Percentiles rank a stretch among this genome's conserved stretches.
phyloP scores from a whole-genome alignment of 2,888 invertebrate genomes.

The Pteria penguin region DNA sequence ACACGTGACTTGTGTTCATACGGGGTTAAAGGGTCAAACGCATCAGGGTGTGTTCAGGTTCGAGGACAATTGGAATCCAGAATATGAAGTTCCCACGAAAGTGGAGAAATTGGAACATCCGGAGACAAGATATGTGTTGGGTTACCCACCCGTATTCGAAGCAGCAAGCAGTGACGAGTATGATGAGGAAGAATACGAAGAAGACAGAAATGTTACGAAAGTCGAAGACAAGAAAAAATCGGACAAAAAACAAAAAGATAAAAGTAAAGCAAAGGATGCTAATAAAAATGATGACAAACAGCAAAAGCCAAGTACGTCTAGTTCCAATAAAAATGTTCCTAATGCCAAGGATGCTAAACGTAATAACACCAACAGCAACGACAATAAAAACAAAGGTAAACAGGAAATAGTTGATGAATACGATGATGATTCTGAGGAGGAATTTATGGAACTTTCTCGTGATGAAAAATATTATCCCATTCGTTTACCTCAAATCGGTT shows the following conservation, averaged over 20 bases:
- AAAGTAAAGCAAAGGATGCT: neutral
- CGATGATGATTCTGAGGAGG: conserved; percentile 19
- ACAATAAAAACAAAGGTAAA: too few relatives aligned
- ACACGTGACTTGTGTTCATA: conserved; percentile 60
- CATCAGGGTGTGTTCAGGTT: conserved; percentile 37
- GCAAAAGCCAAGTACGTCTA: neutral
- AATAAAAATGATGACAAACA: neutral
- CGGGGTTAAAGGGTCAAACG: conserved; percentile 31
- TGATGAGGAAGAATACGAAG: conserved; percentile 10
- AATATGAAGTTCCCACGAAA: conserved; percentile 13
- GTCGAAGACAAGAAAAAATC: neutral
- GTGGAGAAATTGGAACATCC: conserved; percentile 10
- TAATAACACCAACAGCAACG: neutral
- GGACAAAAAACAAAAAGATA: neutral
- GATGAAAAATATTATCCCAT: conserved; percentile 23
- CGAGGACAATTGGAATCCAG: conserved; percentile 28
- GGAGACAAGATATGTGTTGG: conserved; percentile 30
- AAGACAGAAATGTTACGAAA: conserved; percentile 1
- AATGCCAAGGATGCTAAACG: neutral
- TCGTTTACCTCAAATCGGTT: conserved; percentile 37
- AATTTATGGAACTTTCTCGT: neutral
- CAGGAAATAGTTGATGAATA: conserved; percentile 1
- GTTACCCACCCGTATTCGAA: conserved; percentile 33
- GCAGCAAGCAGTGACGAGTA: conserved; percentile 1
- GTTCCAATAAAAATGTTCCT: neutral